Evolutionary conservation across 2,797 vertebrate genomes (phyloP).

Genomic region (Telmatherina bonti): DNA sequence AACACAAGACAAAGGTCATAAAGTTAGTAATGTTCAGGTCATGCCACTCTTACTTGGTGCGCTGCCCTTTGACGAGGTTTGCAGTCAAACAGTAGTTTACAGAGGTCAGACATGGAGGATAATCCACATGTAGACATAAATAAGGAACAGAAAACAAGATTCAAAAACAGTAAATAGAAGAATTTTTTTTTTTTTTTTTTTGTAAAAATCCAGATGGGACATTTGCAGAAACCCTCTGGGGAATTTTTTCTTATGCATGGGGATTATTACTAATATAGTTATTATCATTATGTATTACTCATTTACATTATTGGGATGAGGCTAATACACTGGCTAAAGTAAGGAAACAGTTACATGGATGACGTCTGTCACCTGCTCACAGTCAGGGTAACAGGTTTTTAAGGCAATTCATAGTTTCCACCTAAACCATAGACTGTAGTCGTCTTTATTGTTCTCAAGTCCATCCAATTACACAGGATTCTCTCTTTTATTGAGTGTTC

Average conservation of each 20-base stretch:
- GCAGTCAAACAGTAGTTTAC: conserved; percentile 89
- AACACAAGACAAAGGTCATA: conserved; percentile 93
- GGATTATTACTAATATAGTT: conserved; percentile 84
- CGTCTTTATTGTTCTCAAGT: conserved; percentile 58
- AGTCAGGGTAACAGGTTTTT: conserved; percentile 77
- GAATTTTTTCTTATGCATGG: conserved; percentile 65
- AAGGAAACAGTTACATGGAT: conserved; percentile 79
- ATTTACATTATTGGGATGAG: conserved; percentile 82
- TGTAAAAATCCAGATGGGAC: conserved; percentile 74
- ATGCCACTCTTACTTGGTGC: conserved; percentile 88
- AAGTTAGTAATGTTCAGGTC: conserved; percentile 95
- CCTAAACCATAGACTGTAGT: conserved; percentile 63
- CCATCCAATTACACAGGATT: conserved; percentile 39
- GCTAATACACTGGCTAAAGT: conserved; percentile 79
- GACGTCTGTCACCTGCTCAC: conserved; percentile 73
- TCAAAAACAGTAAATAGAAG: conserved; percentile 81
- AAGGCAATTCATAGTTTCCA: conserved; percentile 86
- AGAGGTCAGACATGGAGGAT: conserved; percentile 82
- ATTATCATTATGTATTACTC: conserved; percentile 82
- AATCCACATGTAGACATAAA: conserved; percentile 88
- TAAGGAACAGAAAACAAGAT: conserved; percentile 84
- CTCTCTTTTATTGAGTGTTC: conserved; percentile 46
- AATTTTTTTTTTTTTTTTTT: conserved; percentile 53
- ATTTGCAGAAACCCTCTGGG: conserved; percentile 65
- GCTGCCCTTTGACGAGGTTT: conserved; percentile 81